Evolutionary conservation across 2,888 invertebrate species (phyloP), one percentile per base, ranked within the genome.

Genomic region (Rhagonycha lutea): DNA sequence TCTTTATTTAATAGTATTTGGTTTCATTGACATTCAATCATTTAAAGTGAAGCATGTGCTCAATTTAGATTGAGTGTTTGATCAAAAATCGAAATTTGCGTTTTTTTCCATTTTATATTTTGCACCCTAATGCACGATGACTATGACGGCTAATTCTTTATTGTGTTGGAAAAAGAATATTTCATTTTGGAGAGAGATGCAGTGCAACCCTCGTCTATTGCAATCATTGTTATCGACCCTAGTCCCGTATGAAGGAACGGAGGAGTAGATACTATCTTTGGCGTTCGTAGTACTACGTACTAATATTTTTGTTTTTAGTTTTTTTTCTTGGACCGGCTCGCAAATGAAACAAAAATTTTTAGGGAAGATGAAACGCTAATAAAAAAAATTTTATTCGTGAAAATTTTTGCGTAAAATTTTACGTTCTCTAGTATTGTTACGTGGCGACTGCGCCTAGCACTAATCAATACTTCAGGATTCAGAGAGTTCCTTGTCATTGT

Each of bases 391-490:
- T 24, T 24, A 26, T 8, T 65, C 26, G 23, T 65, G 12, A 14
- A 65, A 65, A 23, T 24, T 24, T 65, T 65, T 65, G 23, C 63
- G 60, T 11, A 12, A 32, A 68, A 26, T 47, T 32, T 68, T 68
- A 67, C 65, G 68, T 68, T 47, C 63, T 75, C 72, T 78, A 75
- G 73, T 78, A 75, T 75, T 75, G 68, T 68, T 75, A 72, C 75
- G 29, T 72, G 79, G 85, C 85, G 86, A 71, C 86, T 87, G 87
- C 87, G 87, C 86, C 83, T 82, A 82, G 78, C 73, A 67, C 75
- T 79, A 85, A 87, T 87, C 87, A 87, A 87, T 86, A 86, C 83
- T 82, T 79, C 81, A 81, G 81, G 86, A 82, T 82, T 79, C 81
- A 81, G 81, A 47, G 47, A 81, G 80, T 79, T 72, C 79, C 75